Evolutionary conservation across 2,797 vertebrate species (phyloP).

Genomic region (Molossus alvarezi): DNA sequence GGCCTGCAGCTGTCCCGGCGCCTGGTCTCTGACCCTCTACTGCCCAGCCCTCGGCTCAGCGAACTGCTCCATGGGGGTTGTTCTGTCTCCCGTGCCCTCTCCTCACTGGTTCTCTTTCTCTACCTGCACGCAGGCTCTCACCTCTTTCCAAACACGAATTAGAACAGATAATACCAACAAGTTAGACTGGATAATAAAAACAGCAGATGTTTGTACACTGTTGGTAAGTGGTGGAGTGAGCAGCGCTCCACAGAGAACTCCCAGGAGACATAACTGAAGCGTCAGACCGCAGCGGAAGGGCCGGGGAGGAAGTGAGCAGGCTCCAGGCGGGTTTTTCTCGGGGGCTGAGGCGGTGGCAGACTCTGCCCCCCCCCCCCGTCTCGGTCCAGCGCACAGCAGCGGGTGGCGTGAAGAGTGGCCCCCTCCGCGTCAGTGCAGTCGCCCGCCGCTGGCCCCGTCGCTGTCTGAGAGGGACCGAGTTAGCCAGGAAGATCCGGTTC

Average conservation of each 20-base stretch:
- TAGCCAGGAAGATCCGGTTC: no score
- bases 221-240: not conserved
- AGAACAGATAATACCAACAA: not conserved
- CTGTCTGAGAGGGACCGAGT: no score
- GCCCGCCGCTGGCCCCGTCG: no score
- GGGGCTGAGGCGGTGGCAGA: not conserved
- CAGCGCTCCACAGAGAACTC: not conserved
- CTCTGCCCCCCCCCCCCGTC: no score
- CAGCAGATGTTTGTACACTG: not conserved
- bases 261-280: not conserved
- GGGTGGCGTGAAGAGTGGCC: no score
- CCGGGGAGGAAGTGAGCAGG: not conserved
- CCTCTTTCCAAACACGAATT: not conserved
- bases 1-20: not conserved
- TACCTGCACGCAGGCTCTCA: not conserved
- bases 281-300: not conserved
- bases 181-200: not conserved
- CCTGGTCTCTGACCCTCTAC: not conserved
- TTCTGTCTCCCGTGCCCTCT: not conserved
- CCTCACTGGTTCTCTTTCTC: not conserved
- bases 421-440: no score
- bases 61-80: not conserved
- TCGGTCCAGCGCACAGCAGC: no score
- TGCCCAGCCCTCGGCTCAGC: not conserved
- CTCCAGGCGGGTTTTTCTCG: not conserved